Conservation (phyloP, 1,140 invertebrate genomes). For the Acromyrmex echinatior region DNA sequence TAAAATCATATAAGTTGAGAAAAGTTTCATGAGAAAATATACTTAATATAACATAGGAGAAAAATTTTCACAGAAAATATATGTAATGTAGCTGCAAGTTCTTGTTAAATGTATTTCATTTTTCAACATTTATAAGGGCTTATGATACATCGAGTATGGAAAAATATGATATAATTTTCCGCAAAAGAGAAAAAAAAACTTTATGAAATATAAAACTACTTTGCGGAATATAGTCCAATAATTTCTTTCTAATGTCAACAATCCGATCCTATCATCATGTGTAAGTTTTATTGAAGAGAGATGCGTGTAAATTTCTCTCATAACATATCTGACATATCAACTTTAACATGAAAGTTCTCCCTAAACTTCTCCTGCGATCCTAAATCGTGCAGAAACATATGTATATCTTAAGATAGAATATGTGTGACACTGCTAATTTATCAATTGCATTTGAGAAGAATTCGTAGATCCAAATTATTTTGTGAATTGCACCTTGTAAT, state of each 20-base stretch:
- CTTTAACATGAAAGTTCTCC: constrained; percentile 43
- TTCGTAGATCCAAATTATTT: neutral
- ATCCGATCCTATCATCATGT: constrained; percentile 18
- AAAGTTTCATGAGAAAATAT: constrained; percentile 1
- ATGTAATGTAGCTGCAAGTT: neutral
- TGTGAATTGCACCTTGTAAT: neutral
- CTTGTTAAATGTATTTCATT: neutral
- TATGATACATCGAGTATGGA: neutral
- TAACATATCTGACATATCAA: neutral
- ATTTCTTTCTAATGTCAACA: constrained; percentile 31
- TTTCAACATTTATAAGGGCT: constrained; percentile 38
- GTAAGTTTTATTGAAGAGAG: constrained; percentile 46
- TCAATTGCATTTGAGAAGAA: neutral
- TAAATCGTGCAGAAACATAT: constrained; percentile 35
- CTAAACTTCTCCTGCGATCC: too few species aligned
- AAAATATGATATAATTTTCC: neutral
- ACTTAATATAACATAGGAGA: neutral
- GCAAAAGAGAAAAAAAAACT: neutral
- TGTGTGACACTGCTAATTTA: neutral
- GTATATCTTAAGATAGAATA: neutral
- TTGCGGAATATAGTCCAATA: constrained; percentile 29
- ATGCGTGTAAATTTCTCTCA: constrained; percentile 46
- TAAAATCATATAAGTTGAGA: neutral
- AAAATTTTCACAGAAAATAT: neutral
- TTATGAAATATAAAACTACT: constrained; percentile 8